Evolutionary conservation across 2,113 vertebrate genomes (phyloP).

Genomic region (Etheostoma cragini): DNA sequence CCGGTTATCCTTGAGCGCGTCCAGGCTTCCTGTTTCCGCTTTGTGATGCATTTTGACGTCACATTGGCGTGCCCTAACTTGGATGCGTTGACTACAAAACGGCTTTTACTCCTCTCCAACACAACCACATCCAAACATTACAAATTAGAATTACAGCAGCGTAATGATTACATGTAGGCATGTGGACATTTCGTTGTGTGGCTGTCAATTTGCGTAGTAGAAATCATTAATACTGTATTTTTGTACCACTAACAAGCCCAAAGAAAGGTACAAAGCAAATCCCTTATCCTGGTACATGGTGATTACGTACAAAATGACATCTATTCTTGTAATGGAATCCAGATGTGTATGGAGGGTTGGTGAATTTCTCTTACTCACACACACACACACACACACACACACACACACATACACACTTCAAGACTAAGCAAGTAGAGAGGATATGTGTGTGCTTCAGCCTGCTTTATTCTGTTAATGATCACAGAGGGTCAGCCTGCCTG

Average conservation of each 20-base stretch:
- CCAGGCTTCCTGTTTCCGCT: too few species aligned
- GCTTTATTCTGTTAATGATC: constrained; percentile 81
- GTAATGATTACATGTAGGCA: neutral
- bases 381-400: constrained; percentile 29
- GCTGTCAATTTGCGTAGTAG: neutral
- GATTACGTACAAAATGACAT: constrained; percentile 22
- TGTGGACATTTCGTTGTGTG: neutral
- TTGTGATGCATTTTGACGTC: too few species aligned
- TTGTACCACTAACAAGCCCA: neutral
- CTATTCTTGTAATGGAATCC: constrained; percentile 38
- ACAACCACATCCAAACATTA: neutral
- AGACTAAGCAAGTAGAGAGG: constrained; percentile 48
- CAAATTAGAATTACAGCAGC: neutral
- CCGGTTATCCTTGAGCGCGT: too few species aligned
- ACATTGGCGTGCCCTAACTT: too few species aligned
- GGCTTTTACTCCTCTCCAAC: neutral
- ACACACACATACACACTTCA: constrained; percentile 43
- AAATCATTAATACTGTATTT: neutral
- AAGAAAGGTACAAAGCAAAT: constrained; percentile 1
- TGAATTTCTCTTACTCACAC: constrained; percentile 41
- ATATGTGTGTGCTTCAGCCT: constrained; percentile 53
- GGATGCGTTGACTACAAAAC: too few species aligned
- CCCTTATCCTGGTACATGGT: neutral
- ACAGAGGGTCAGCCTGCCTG: constrained; percentile 76
- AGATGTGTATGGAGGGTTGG: constrained; percentile 42